Evolutionary conservation across 64 coral and sea anemone species (phyloP).

Genomic region (Exaiptasia diaphana): DNA sequence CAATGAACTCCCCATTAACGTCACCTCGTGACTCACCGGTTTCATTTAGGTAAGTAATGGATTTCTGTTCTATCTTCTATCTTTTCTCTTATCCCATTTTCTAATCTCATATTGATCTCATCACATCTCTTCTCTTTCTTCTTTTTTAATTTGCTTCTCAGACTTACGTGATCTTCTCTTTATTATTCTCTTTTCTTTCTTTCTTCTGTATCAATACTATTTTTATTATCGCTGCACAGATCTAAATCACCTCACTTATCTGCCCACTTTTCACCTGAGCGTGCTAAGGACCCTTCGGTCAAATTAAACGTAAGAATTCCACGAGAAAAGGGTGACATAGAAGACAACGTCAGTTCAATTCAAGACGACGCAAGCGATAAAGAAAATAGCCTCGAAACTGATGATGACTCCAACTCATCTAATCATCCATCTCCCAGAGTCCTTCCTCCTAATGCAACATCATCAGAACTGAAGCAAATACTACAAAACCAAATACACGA

Average conservation of each 20-base stretch:
- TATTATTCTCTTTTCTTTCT: neutral
- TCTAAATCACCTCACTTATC: slow-evolving; percentile 58
- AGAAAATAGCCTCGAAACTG: neutral
- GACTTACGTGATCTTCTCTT: neutral
- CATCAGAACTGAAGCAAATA: slow-evolving; percentile 43
- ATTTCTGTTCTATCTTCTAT: neutral
- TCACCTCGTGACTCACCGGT: slow-evolving; percentile 72
- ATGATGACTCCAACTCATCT: neutral
- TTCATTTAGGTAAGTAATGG: slow-evolving; percentile 33
- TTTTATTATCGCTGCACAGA: neutral
- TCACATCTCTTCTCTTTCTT: neutral
- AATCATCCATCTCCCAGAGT: neutral
- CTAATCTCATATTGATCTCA: neutral
- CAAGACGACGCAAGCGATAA: neutral
- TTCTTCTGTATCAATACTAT: neutral
- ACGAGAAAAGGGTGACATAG: neutral
- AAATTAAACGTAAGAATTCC: slow-evolving; percentile 21
- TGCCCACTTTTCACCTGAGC: slow-evolving; percentile 39
- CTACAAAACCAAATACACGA: slow-evolving; percentile 64
- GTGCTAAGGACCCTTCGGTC: slow-evolving; percentile 42
- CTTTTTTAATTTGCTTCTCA: too few relatives aligned
- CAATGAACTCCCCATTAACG: slow-evolving; percentile 36
- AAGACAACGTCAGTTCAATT: neutral
- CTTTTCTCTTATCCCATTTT: neutral
- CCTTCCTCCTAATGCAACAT: slow-evolving; percentile 18